Conservation (phyloP, 2,113 vertebrate genomes). For the Sinocyclocheilus rhinocerous region DNA sequence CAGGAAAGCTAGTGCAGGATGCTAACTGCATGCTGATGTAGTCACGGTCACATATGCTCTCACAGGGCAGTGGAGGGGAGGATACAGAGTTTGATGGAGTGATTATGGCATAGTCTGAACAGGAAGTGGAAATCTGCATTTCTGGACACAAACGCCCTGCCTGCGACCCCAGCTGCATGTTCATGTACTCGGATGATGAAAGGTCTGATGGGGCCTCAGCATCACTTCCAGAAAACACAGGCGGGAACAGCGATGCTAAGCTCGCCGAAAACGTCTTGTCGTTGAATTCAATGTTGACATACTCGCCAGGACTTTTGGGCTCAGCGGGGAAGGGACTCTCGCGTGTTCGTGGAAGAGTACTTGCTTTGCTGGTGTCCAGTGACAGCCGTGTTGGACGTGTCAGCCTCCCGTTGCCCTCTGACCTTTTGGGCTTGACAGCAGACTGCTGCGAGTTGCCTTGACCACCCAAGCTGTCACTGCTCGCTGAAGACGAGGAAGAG, state of each 20-base stretch:
- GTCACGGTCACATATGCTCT: constrained; percentile 67
- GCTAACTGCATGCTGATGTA: constrained; percentile 79
- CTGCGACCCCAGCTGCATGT: constrained; percentile 78
- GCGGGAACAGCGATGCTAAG: constrained; percentile 54
- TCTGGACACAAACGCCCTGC: constrained; percentile 52
- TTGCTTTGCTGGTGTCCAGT: constrained; percentile 83
- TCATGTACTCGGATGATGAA: constrained; percentile 79
- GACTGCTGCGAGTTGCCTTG: constrained; percentile 60
- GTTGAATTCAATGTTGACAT: constrained; percentile 85
- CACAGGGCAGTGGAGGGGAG: constrained; percentile 42
- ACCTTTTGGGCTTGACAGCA: constrained; percentile 65
- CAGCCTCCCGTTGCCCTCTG: constrained; percentile 75
- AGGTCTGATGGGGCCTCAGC: constrained; percentile 61
- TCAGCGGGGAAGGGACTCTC: constrained; percentile 79
- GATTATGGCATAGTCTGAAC: constrained; percentile 49
- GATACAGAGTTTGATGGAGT: constrained; percentile 22
- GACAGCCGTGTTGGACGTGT: constrained; percentile 81
- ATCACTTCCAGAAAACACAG: constrained; percentile 48
- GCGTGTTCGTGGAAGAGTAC: constrained; percentile 81
- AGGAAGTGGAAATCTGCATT: constrained; percentile 59
- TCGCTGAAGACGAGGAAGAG: constrained; percentile 83
- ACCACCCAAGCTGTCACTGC: constrained; percentile 86
- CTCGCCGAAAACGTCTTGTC: constrained; percentile 73
- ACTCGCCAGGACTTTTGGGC: constrained; percentile 87
- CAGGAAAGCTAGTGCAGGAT: constrained; percentile 64